Conservation (phyloP, 1,140 invertebrate genomes). For the Tachypleus tridentatus region DNA sequence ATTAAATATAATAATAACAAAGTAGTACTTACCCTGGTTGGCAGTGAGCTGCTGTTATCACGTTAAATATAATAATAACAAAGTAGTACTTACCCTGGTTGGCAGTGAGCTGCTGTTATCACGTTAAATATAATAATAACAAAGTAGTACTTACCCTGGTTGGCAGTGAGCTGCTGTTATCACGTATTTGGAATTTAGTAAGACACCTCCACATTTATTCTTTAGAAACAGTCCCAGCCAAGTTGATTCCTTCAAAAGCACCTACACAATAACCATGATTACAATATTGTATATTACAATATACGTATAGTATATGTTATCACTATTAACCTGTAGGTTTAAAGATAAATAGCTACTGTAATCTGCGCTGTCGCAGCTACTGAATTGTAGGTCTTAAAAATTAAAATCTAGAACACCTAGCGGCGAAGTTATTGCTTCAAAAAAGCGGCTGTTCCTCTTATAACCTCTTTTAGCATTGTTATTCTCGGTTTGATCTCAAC, state of each 20-base stretch:
- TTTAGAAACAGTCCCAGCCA: slow-evolving; percentile 89
- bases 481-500: too few species aligned
- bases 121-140: background rate
- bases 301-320: background rate
- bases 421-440: background rate
- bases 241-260: slow-evolving; percentile 74
- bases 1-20: background rate
- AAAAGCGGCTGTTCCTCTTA: too few species aligned
- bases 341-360: background rate
- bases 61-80: slow-evolving; percentile 34
- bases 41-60: slow-evolving; percentile 31
- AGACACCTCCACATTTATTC: slow-evolving; percentile 85
- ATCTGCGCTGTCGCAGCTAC: background rate
- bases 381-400: background rate
- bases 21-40: slow-evolving; percentile 20
- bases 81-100: slow-evolving; percentile 20
- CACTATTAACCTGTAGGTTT: background rate
- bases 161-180: slow-evolving; percentile 17
- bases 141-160: slow-evolving; percentile 20
- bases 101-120: background rate
- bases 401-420: background rate
- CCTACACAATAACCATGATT: slow-evolving; percentile 11
- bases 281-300: slow-evolving; percentile 1
- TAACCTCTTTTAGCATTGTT: too few species aligned
- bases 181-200: slow-evolving; percentile 54